Evolutionary conservation across 2,888 invertebrate genomes (phyloP), one percentile per base, ranked within the genome.

Genomic region (Adelognathus sp.): DNA sequence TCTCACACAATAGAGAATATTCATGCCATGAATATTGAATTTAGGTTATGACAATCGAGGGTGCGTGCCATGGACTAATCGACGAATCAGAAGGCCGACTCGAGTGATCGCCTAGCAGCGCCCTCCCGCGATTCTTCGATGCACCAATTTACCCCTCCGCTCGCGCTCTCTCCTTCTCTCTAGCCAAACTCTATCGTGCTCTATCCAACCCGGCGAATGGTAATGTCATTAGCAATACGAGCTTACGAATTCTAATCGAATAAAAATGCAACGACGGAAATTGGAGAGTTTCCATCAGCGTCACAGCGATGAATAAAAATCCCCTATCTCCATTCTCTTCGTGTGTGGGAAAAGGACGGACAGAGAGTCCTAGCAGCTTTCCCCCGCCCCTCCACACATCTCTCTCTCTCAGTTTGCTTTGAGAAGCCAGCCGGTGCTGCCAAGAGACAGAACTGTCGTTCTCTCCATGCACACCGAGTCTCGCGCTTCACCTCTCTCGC

Each of bases 191-290:
- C 31, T 39, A 7, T 33, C 56, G 29, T 66, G 58, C 61, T 31
- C 4, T 61, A 39, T 52, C 52, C 24, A 27, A 39, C 50, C 33
- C 29, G 52, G 33, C 9, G 14, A 33, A 29, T 29, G 60, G 41
- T 71, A 79, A 79, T 70, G 21, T 54, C 64, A 75, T 79, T 79
- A 75, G 79, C 52, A 54, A 71, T 71, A 75, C 74, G 29, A 71
- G 79, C 74, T 79, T 74, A 70, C 16, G 18, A n/a, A 66, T 70
- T 58, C 60, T 74, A 78, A 78, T 70, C 46, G 41, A 66, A 71
- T 79, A 54, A 67, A 7, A 24, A 21, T 11, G 24, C 24, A 21
- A 11, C n/a, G 21, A 16, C 9, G 44, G 31, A 39, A 64, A 78
- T 69, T 58, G 7, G 41, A 71, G 46, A 50, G 56, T 39, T 56